Percentiles rank a stretch among this genome's conserved stretches.
Evolutionary conservation across 2,888 invertebrate species (phyloP).

Genomic region (Holacanthella duospinosa): DNA sequence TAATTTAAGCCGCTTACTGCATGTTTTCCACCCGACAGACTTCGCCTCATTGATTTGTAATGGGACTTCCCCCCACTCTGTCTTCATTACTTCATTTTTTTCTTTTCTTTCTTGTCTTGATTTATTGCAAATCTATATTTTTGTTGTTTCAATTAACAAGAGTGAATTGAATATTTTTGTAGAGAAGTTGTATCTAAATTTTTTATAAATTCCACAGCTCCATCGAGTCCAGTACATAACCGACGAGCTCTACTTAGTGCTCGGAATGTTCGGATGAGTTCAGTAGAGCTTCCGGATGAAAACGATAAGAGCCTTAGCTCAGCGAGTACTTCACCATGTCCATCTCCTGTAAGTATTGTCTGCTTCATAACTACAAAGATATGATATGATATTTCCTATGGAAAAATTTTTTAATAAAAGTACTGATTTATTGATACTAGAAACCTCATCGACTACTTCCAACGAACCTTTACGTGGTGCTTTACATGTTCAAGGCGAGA

Average conservation of each 20-base stretch:
- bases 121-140: background rate
- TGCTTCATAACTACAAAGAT: background rate
- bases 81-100: background rate
- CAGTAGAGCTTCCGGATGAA: constrained; percentile 83
- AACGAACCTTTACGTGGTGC: constrained; percentile 82
- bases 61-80: no score
- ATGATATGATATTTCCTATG: background rate
- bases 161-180: no score
- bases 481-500: constrained; percentile 89
- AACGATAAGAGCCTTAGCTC: constrained; percentile 83
- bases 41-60: background rate
- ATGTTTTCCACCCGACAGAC: background rate
- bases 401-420: background rate
- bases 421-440: constrained; percentile 45
- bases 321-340: constrained; percentile 85
- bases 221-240: constrained; percentile 84
- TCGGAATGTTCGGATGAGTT: constrained; percentile 78
- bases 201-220: constrained; percentile 49
- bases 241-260: constrained; percentile 62
- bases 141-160: background rate
- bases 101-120: background rate
- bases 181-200: background rate
- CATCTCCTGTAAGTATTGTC: constrained; percentile 64
- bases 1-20: background rate
- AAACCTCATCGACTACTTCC: constrained; percentile 75